A percentile compares a stretch with the other conserved stretches of the same genome.
Evolutionary conservation across 2,888 invertebrate species (phyloP).

Genomic region (Caenorhabditis sp.): DNA sequence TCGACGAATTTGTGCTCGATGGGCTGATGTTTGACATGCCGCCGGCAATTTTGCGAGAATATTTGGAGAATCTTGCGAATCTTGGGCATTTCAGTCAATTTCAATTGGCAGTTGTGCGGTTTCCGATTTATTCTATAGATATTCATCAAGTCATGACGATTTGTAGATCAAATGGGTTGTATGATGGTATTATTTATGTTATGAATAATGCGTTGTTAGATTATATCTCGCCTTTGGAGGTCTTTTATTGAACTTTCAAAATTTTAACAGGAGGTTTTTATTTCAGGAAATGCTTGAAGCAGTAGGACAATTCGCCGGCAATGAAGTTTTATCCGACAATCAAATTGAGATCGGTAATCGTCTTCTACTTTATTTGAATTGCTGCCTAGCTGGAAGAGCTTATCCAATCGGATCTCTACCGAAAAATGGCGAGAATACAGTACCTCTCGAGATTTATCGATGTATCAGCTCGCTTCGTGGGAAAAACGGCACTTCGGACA

Average conservation of each 20-base stretch:
- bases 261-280: no score
- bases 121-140: constrained; percentile 81
- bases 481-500: constrained; percentile 37
- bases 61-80: constrained; percentile 78
- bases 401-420: constrained; percentile 78
- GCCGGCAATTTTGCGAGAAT: constrained; percentile 79
- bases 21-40: constrained; percentile 71
- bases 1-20: constrained; percentile 76
- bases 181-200: constrained; percentile 81
- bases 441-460: constrained; percentile 58
- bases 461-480: constrained; percentile 50
- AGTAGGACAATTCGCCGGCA: constrained; percentile 45
- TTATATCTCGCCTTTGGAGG: constrained; percentile 80
- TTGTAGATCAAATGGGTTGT: constrained; percentile 77
- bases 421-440: constrained; percentile 40
- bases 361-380: constrained; percentile 83
- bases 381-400: constrained; percentile 85
- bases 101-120: constrained; percentile 80
- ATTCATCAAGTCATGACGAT: constrained; percentile 79
- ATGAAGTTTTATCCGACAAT: constrained; percentile 70
- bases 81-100: constrained; percentile 78
- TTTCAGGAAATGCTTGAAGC: constrained; percentile 65
- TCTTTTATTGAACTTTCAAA: constrained; percentile 71
- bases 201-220: constrained; percentile 82
- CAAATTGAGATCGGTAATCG: constrained; percentile 81